Evolutionary conservation across 2,888 invertebrate species (phyloP), one percentile per base, ranked within the genome.

Genomic region (Melolontha melolontha): DNA sequence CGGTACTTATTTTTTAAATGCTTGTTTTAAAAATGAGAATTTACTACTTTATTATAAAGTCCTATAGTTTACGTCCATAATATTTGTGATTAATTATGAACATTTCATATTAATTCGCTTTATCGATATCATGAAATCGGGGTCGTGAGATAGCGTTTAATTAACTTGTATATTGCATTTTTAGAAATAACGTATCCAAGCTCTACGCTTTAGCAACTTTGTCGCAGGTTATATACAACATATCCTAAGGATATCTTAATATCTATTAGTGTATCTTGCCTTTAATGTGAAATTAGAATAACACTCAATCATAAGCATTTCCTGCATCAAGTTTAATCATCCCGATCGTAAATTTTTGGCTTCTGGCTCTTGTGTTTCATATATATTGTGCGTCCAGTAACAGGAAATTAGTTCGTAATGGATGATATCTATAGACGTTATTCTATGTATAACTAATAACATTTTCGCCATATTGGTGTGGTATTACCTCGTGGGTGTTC

Each of bases 401-500:
- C 44, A 44, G 59, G 59, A 47, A 44, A 59, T 59, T 59, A 59
- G 59, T 17, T 59, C 11, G 27, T 44, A 59, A 44, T 44, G 44
- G 59, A 59, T 59, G 44, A 44, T 47, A 59, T 34, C 59, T 42
- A 27, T 29, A 59, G 4, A 59, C 14, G 59, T 59, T 44, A 59
- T 59, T 27, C 44, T 12, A 16, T 27, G 40, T 34, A 10, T 34
- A 59, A 59, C 44, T 12, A 59, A 59, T 59, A 29, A 59, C 29
- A 59, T 59, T 34, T 59, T 44, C 47, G 29, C 59, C 59, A 59
- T 59, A 44, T 59, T 44, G 44, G 59, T 59, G 40, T 12, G 14
- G 57, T 16, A 59, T 59, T 44, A 11, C 42, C 59, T 59, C 59
- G 44, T 59, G 59, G 59, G 59, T 59, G 59, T 59, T 59, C 59